Evolutionary conservation across 2,888 invertebrate species (phyloP), one percentile per base, ranked within the genome.

Genomic region (Sarcophaga carnaria): DNA sequence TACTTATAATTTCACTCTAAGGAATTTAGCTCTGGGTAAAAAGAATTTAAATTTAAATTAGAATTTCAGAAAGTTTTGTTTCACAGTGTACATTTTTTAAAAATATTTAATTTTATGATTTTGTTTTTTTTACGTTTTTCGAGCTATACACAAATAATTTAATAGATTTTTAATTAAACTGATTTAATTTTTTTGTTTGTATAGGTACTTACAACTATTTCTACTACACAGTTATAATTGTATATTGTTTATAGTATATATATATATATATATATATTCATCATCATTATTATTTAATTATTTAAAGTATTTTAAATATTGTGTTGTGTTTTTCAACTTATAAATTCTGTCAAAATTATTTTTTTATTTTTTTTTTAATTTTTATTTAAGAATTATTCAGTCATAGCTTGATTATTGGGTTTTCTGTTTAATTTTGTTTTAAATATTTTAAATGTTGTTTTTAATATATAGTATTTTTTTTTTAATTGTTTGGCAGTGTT

Each of bases 401-500:
- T 86, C 84, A 69, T 72, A 86, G 71, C 75, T 45, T 72, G 83
- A 66, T 69, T 78, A 69, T 75, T 80, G 69, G 47, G 59, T 76
- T 25, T 25, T 47, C 75, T 77, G 62, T 80, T 79, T 70, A 59
- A 22, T 49, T 72, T 67, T 82, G 60, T 59, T 75, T 59, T 63
- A 37, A 27, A 66, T n/a, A 25, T 20, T 69, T 70, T 78, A n/a
- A 81, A 76, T 69, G 22, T 47, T 72, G 79, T 59, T 60, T 54
- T 47, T 62, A 66, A 17, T 74, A 37, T 64, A 11, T 66, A 12
- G 27, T 47, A 70, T 81, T 63, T 85, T 63, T 62, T 88, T 88
- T 85, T 85, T 87, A 87, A 75, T 72, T 72, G 86, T 86, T 92
- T 92, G 92, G 92, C 92, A 92, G 92, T 92, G 92, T 89, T 90